A percentile compares a stretch with the other conserved stretches of the same genome.
These are phyloP conservation scores for Tragulus kanchil DNA, from an alignment of 2,113 vertebrate genomes.

Conservation along the genomic window DNA sequence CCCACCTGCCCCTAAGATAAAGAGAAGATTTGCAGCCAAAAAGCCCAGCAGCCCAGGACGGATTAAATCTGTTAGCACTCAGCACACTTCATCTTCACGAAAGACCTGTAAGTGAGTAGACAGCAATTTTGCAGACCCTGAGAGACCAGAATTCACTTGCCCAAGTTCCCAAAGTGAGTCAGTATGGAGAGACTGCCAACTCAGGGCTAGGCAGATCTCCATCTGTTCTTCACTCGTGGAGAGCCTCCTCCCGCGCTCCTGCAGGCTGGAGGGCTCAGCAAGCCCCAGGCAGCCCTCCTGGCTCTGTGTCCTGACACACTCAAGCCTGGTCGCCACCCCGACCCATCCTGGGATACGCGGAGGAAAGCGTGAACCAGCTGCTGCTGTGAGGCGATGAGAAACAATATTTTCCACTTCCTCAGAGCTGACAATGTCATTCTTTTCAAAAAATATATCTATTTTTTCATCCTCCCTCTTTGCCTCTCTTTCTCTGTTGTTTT, in stretches of 20 bases:
- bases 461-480: background rate
- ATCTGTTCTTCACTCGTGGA: accelerated
- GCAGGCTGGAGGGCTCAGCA: accelerated
- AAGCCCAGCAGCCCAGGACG: background rate
- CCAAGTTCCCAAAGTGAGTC: background rate
- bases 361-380: conserved; percentile 33
- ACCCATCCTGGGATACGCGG: background rate
- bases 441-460: background rate
- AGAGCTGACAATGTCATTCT: conserved; percentile 34
- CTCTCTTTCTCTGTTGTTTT: background rate
- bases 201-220: background rate
- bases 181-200: background rate
- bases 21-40: background rate
- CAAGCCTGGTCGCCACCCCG: background rate
- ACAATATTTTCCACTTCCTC: conserved; percentile 80
- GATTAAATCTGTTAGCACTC: background rate
- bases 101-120: background rate
- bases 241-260: accelerated
- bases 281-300: background rate
- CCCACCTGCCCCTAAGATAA: background rate
- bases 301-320: background rate
- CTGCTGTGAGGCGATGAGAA: background rate
- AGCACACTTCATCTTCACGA: background rate
- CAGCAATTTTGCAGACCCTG: background rate
- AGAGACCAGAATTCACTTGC: background rate